Evolutionary conservation across 1,140 invertebrate genomes (phyloP), one percentile per base, ranked within the genome.

Genomic region (Drosophila arawakana): DNA sequence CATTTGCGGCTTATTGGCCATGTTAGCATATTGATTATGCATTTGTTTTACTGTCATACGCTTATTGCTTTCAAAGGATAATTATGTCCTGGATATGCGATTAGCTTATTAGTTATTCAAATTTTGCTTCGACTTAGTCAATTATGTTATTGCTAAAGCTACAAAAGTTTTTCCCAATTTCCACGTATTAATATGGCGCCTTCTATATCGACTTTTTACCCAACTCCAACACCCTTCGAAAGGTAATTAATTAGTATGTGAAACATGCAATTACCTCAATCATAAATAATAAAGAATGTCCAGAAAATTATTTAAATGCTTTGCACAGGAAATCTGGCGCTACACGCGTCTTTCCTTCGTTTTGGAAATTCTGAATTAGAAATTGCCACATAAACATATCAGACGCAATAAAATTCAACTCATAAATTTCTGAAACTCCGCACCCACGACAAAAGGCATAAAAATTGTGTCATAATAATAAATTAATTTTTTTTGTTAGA

Each of bases 401-500:
- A 88, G 74, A 82, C 60, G 73, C 54, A 73, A 88, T 86, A 74
- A 89, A 90, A 90, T 54, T 81, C 84, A 80, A 85, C 85, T 76
- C 81, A 73, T 89, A 85, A 85, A 88, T 89, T 85, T 49, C 13
- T 52, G 63, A 67, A 71, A 68, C 37, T 74, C 67, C 74, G 54
- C 77, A 77, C 73, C 62, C 77, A 73, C 57, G 55, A 62, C 37
- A 73, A 49, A 54, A 15, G 21, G 3, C 74, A 83, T 75, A 85
- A 85, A 85, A 88, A 81, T 79, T 81, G 81, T 88, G 85, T 84
- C 84, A 90, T 78, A 85, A 90, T 74, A 78, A 90, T 85, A 81
- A 88, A 90, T 90, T 80, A 75, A 57, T 61, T 60, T 68, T n/a
- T n/a, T 69, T 61, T 69, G 41, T 34, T 21, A 21, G 60, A 47